A percentile compares a stretch with the other conserved stretches of the same genome.
These are phyloP conservation scores for Pilophorus perplexus DNA, from an alignment of 2,888 invertebrate species.

Conservation along the genomic window DNA sequence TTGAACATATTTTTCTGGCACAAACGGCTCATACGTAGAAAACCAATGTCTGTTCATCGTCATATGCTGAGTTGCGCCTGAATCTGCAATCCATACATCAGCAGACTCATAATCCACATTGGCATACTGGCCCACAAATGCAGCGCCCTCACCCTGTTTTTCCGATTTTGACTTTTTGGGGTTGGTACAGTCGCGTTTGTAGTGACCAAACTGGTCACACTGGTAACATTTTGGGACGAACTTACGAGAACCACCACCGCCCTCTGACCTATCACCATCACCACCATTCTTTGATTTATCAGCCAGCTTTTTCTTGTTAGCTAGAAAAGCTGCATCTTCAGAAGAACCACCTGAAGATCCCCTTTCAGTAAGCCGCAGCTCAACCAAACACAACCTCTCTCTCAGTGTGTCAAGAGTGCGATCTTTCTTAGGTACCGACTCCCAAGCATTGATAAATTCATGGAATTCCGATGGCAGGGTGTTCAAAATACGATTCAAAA, in stretches of 20 bases:
- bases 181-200: constrained; percentile 13
- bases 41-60: constrained; percentile 25
- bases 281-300: not conserved
- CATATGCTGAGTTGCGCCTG: constrained; percentile 37
- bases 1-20: constrained; percentile 2
- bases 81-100: constrained; percentile 31
- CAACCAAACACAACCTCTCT: constrained; percentile 33
- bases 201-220: constrained; percentile 31
- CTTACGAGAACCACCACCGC: not conserved
- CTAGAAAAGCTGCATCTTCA: not conserved
- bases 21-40: constrained; percentile 27
- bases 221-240: constrained; percentile 11
- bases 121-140: not conserved
- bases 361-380: constrained; percentile 22
- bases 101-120: not conserved
- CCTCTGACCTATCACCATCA: not conserved
- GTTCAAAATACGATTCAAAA: not conserved
- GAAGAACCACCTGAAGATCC: constrained; percentile 2
- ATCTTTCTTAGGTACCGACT: constrained; percentile 35
- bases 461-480: constrained; percentile 16
- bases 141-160: not conserved
- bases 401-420: constrained; percentile 28
- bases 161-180: not conserved
- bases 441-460: constrained; percentile 41
- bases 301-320: not conserved